phyloP scores from a whole-genome alignment of 1,140 invertebrate genomes.

The Cheumatopsyche charites region DNA sequence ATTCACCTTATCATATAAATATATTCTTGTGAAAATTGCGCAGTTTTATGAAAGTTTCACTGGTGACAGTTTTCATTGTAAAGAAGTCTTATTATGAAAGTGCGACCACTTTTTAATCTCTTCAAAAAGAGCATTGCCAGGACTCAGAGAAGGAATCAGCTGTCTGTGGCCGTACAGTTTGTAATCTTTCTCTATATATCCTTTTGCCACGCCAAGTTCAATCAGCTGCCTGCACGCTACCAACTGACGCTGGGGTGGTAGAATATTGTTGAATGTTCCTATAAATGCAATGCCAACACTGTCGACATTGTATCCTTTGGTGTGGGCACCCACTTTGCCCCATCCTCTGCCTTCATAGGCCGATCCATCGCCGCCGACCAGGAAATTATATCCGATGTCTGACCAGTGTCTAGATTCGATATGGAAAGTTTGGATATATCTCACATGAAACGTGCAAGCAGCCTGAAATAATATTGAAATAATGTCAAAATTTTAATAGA shows the following conservation, averaged over 20 bases:
- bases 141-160: slow-evolving; percentile 65
- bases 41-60: no score
- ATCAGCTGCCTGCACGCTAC: slow-evolving; percentile 63
- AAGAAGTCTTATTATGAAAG: no score
- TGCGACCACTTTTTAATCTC: slow-evolving; percentile 68
- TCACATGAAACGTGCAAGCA: slow-evolving; percentile 59
- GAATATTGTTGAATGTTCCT: slow-evolving; percentile 64
- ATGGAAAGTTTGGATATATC: slow-evolving; percentile 73
- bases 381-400: slow-evolving; percentile 73
- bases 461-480: slow-evolving; percentile 56
- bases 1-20: no score
- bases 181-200: slow-evolving; percentile 63
- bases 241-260: slow-evolving; percentile 61
- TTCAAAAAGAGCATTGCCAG: slow-evolving; percentile 64
- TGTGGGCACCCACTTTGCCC: slow-evolving; percentile 69
- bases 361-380: slow-evolving; percentile 75
- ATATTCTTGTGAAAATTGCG: no score
- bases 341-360: slow-evolving; percentile 73
- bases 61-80: no score
- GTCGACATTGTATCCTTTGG: slow-evolving; percentile 66
- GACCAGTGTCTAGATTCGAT: slow-evolving; percentile 66
- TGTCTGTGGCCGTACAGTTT: slow-evolving; percentile 69
- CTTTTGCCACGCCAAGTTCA: slow-evolving; percentile 60
- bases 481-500: not conserved
- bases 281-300: slow-evolving; percentile 73